phyloP scores from a whole-genome alignment of 1,140 invertebrate species.

The Papilio glaucus region DNA sequence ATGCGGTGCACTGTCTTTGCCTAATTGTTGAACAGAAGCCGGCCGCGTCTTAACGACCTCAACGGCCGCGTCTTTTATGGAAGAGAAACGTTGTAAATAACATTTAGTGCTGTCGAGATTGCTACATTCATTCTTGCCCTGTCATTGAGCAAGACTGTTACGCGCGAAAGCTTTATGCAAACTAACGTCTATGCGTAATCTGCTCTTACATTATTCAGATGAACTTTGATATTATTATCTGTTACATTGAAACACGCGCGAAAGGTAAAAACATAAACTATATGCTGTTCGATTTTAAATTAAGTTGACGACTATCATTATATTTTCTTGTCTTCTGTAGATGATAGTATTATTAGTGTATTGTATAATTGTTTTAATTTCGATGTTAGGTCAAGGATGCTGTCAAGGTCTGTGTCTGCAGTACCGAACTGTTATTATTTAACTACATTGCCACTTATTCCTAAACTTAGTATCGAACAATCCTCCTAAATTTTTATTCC shows the following conservation, averaged over 20 bases:
- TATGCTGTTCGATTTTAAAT: background rate
- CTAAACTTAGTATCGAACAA: too few relatives aligned
- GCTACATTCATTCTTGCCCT: slow-evolving; percentile 79
- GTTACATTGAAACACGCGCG: background rate
- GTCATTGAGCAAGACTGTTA: slow-evolving; percentile 71
- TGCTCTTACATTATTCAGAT: slow-evolving; percentile 33
- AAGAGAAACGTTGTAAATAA: slow-evolving; percentile 74
- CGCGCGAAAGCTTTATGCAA: slow-evolving; percentile 55
- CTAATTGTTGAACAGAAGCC: slow-evolving; percentile 77
- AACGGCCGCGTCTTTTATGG: slow-evolving; percentile 68
- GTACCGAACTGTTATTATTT: too few relatives aligned
- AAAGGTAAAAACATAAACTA: background rate
- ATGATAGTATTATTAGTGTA: too few relatives aligned
- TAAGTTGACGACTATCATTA: background rate
- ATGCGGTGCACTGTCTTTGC: slow-evolving; percentile 44
- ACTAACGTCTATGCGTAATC: slow-evolving; percentile 47
- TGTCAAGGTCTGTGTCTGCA: too few relatives aligned
- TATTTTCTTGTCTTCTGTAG: background rate
- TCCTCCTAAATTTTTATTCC: too few relatives aligned
- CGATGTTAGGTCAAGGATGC: too few relatives aligned
- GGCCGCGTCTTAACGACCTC: slow-evolving; percentile 64
- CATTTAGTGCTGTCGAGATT: slow-evolving; percentile 70
- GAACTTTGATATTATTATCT: slow-evolving; percentile 33
- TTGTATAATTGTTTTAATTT: too few relatives aligned
- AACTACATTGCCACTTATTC: too few relatives aligned